Base-by-base conservation (phyloP, 2,797 vertebrate genomes). In the Callimico goeldii region DNA sequence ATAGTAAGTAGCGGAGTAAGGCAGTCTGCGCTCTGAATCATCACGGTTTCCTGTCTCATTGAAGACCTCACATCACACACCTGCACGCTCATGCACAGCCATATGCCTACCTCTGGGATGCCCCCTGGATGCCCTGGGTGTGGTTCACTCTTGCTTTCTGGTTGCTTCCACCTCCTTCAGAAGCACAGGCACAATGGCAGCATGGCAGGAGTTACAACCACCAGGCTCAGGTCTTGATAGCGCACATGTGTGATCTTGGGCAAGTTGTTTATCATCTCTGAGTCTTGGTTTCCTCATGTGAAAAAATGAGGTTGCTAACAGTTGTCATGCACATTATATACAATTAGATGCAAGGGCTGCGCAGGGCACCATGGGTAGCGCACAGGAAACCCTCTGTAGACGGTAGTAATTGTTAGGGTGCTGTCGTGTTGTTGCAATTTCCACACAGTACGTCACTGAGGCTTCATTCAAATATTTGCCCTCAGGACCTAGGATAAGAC, bases 391-490 rank as follows among this genome's bases (percentile, higher is more conserved):
- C 12, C 36, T n/a, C 52, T 24, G 0, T 14, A 24, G 61, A 7
- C 0, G 15, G 52, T 0, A 0, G 33, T 1, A 3, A 7, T n/a
- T 41, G 0, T 4, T 1, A 7, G 0, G 6, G 30, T 0, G 48
- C 4, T 3, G 20, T 43, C 13, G 0, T 17, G 33, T 5, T 8
- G 20, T 19, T 7, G 41, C 12, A 2, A 7, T 73, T 70, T 57
- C 13, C 52, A 13, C 26, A 1, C 24, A 1, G 67, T 3, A 0
- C 15, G 3, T 14, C 12, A 55, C 13, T 43, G 33, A 15, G 12
- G 33, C 14, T 82, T 90, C 33, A 7, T 52, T 33, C 52, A 24
- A 14, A 2, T 5, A 17, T 22, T 15, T 3, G 33, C 50, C 57
- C 55, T 86, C 0, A 0, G 12, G 58, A 52, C 72, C 36, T 0